Evolutionary conservation across 2,888 invertebrate genomes (phyloP), one percentile per base, ranked within the genome.

Genomic region (Schizaphis graminum): DNA sequence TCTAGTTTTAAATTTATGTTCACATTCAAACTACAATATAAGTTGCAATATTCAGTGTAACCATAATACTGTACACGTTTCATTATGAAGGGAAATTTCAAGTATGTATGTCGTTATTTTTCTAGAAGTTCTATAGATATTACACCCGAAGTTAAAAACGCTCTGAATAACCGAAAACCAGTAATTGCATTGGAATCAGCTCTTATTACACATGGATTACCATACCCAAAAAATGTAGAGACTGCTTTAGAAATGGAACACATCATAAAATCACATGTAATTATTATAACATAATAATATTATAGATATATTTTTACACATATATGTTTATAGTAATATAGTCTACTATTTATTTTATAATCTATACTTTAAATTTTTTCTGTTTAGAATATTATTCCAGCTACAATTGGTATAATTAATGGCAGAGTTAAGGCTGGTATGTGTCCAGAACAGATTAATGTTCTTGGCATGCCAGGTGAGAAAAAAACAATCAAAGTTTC

Each of bases 141-240:
- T 53, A 95, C 95, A 7, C 94, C 95, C 61, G 97, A 97, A 95
- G 97, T 99, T 91, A 95, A 95, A 93, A 95, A 96, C 92, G 98
- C 98, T 16, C 96, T 98, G 95, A 96, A 96, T 92, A 96, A 96
- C 89, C 96, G 96, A 56, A 96, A 96, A 95, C 98, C 99, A 21
- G 97, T 99, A 94, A 99, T 99, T 41, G 99, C 99, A 3, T 96
- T 99, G 95, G 99, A 99, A 96, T 99, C 99, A 16, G 99, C 99
- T 1, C 99, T 99, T 95, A 98, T 99, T 94, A 99, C 99, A 1
- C 99, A 99, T 96, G 99, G 99, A 86, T 98, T 99, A 98, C 99
- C 99, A 0, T 98, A 97, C 96, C 99, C 99, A 0, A 96, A 98
- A 92, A 99, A 99, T 96, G 96, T 99, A 91, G 96, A 98, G 95